Evolutionary conservation across 2,797 vertebrate species (phyloP).

Genomic region (Nannoperca australis): DNA sequence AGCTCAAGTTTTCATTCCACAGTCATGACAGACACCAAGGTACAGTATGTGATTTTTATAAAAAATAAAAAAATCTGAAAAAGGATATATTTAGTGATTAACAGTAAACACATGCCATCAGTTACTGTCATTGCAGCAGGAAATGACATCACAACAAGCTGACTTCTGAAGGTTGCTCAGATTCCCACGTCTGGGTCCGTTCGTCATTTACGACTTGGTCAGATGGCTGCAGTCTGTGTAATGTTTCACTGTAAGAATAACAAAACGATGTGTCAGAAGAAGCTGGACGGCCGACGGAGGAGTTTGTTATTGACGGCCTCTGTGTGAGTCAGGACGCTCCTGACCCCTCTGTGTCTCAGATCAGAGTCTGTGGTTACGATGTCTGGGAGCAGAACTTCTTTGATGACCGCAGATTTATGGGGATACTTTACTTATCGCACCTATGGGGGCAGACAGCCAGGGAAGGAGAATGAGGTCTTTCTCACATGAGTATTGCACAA

Average conservation of each 20-base stretch:
- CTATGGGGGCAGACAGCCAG: slow-evolving; percentile 58
- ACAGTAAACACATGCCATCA: slow-evolving; percentile 59
- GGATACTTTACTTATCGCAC: slow-evolving; percentile 74
- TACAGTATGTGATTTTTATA: background rate
- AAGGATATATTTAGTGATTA: slow-evolving; percentile 39
- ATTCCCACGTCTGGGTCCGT: slow-evolving; percentile 57
- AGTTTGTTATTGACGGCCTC: slow-evolving; percentile 70
- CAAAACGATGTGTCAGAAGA: slow-evolving; percentile 66
- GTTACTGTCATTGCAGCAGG: slow-evolving; percentile 48
- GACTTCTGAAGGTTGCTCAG: slow-evolving; percentile 51
- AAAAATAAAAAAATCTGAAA: slow-evolving; percentile 21
- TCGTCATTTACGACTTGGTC: slow-evolving; percentile 66
- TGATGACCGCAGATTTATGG: slow-evolving; percentile 81
- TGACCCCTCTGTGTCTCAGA: slow-evolving; percentile 69
- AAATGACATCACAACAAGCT: slow-evolving; percentile 67
- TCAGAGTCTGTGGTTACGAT: slow-evolving; percentile 63
- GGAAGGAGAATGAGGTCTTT: slow-evolving; percentile 54
- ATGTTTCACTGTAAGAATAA: slow-evolving; percentile 75
- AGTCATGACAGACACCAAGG: background rate
- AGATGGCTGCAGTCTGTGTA: slow-evolving; percentile 51
- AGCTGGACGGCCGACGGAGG: slow-evolving; percentile 32
- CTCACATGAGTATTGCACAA: slow-evolving; percentile 57
- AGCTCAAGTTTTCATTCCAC: background rate
- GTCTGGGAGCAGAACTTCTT: slow-evolving; percentile 75
- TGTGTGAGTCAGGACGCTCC: slow-evolving; percentile 70